Base-by-base conservation (phyloP, 1,140 invertebrate species). In the Drosophila parvula region DNA sequence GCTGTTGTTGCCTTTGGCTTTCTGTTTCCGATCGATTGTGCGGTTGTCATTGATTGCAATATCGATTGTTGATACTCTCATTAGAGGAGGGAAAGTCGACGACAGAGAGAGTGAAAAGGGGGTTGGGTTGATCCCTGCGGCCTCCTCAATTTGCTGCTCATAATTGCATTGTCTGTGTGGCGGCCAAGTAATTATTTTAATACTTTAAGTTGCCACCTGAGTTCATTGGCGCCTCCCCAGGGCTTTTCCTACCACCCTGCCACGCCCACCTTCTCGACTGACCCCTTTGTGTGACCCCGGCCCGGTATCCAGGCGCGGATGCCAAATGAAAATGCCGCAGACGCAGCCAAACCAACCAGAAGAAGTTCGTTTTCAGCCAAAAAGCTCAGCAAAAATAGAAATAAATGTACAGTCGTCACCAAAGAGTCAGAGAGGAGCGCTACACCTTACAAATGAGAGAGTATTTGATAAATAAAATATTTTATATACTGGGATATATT, bases 131-230 rank as follows among this genome's bases (percentile, higher is more conserved):
- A 18, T 12, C 44, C 38, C 32, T 32, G 34, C 55, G 43, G 62
- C 34, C 41, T 45, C 62, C 64, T 55, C 69, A 84, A 89, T 84
- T 89, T 89, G 67, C 78, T 70, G 77, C 67, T 79, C 57, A 78
- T 89, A 89, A 89, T 90, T 81, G 69, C 60, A 90, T 81, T 89
- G 84, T 89, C 79, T 89, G 76, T 44, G 76, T 30, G 36, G 53
- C 60, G 55, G 40, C 50, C 53, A 62, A 81, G 79, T 60, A 81
- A 81, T 81, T 89, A 83, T 73, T 79, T 74, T 78, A 89, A 89
- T 89, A 78, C 84, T 80, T 84, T 89, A 76, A 89, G 84, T 89
- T 84, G 81, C 84, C 84, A 88, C 84, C 84, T 88, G 84, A 89
- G 78, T 75, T 84, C 77, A 80, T 74, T 79, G 78, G 62, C 74